A percentile compares a stretch with the other conserved stretches of the same genome.
Evolutionary conservation across 2,113 vertebrate species (phyloP).

Genomic region (Mellivora capensis): DNA sequence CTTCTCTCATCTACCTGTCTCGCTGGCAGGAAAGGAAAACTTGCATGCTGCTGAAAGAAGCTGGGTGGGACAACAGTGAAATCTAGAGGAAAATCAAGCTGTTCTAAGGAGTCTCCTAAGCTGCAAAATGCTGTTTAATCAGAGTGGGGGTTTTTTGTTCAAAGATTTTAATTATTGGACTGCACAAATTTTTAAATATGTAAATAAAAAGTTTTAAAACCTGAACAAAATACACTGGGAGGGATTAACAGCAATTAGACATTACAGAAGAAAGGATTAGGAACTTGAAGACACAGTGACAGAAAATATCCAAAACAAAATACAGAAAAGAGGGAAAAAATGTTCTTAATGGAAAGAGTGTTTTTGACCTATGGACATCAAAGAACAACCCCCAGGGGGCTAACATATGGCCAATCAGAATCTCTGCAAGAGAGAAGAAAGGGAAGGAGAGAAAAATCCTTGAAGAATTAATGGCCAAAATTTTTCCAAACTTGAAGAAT

Average conservation of each 20-base stretch:
- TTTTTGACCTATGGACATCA: not conserved
- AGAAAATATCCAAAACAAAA: constrained; percentile 9
- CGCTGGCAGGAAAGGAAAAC: not conserved
- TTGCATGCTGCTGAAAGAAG: not conserved
- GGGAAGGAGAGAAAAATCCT: not conserved
- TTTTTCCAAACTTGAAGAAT: not conserved
- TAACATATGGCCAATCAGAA: not conserved
- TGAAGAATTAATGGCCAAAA: not conserved
- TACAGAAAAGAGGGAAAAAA: not conserved
- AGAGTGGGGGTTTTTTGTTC: not conserved
- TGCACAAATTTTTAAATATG: not conserved
- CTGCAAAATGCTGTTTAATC: not conserved
- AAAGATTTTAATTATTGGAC: not conserved
- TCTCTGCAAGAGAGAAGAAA: not conserved
- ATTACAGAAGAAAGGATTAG: not conserved
- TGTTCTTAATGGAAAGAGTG: not conserved
- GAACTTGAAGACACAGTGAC: not conserved
- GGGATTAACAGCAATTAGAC: not conserved
- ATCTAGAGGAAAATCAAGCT: not conserved
- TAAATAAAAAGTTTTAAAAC: not conserved
- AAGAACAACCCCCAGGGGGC: not conserved
- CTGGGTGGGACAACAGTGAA: not conserved
- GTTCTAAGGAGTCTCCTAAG: not conserved
- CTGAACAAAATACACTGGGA: not conserved
- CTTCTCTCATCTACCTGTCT: not conserved